Conservation (phyloP, 2,888 invertebrate genomes). For the Platerodrilus igneus region DNA sequence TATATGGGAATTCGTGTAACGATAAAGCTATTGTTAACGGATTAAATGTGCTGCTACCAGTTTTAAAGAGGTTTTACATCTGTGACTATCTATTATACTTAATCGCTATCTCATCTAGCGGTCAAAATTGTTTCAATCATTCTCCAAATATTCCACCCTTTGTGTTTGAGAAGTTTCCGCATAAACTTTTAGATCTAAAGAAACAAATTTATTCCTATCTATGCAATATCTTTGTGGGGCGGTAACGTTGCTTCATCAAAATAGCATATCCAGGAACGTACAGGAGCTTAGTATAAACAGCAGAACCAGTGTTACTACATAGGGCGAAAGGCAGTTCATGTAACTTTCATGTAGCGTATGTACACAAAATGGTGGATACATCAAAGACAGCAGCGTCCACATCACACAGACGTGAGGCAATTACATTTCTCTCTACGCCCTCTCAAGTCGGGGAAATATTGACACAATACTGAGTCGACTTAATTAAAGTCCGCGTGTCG, state of each 20-base stretch:
- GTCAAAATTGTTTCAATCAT: neutral
- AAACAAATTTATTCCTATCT: constrained; percentile 31
- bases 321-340: constrained; percentile 43
- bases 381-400: constrained; percentile 44
- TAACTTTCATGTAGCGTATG: constrained; percentile 47
- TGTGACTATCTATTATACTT: constrained; percentile 14
- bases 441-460: constrained; percentile 37
- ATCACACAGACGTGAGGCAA: constrained; percentile 43
- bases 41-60: constrained; percentile 46
- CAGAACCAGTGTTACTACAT: constrained; percentile 39
- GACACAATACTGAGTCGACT: constrained; percentile 41
- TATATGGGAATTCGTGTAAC: constrained; percentile 46
- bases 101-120: neutral
- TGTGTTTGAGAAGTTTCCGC: constrained; percentile 12
- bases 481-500: constrained; percentile 44
- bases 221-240: constrained; percentile 30
- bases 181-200: constrained; percentile 16
- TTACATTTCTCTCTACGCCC: constrained; percentile 39
- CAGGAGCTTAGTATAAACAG: constrained; percentile 28
- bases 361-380: constrained; percentile 46
- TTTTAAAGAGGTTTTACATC: constrained; percentile 36
- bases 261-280: constrained; percentile 30
- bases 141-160: constrained; percentile 8
- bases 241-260: constrained; percentile 29
- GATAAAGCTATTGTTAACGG: constrained; percentile 46